Conservation (phyloP, 2,888 invertebrate species). For the Tryphoninae sp. region DNA sequence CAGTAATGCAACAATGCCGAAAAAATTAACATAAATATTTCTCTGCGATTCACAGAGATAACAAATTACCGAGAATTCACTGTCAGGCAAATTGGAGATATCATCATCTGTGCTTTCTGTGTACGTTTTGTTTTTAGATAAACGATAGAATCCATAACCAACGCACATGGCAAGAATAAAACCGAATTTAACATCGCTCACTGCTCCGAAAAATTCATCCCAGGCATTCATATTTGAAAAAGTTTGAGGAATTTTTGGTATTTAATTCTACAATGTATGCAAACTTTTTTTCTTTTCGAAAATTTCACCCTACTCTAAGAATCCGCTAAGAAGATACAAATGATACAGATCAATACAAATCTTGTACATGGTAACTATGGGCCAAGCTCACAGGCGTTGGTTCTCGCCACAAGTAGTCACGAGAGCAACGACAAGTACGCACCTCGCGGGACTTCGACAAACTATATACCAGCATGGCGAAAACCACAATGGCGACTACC, state of each 20-base stretch:
- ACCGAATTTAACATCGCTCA: constrained; percentile 67
- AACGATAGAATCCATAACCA: constrained; percentile 70
- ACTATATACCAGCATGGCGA: neutral
- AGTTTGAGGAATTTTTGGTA: no score
- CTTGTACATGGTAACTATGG: no score
- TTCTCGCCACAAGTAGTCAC: no score
- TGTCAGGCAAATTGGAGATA: constrained; percentile 24
- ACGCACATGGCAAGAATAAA: constrained; percentile 66
- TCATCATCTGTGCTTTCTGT: constrained; percentile 48
- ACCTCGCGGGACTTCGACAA: neutral
- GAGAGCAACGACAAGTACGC: neutral
- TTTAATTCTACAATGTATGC: no score
- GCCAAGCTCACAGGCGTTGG: no score
- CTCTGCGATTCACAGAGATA: neutral
- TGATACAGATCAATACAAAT: no score
- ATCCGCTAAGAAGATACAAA: no score
- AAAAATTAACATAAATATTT: neutral
- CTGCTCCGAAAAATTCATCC: constrained; percentile 58
- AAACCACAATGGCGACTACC: constrained; percentile 6
- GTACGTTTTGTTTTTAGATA: constrained; percentile 48
- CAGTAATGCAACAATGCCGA: neutral
- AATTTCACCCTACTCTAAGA: no score
- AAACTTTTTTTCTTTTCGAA: no score
- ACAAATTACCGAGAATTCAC: constrained; percentile 51
- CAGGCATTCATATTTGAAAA: constrained; percentile 59